Evolutionary conservation across 2,113 vertebrate species (phyloP).

Genomic region (Charina bottae): DNA sequence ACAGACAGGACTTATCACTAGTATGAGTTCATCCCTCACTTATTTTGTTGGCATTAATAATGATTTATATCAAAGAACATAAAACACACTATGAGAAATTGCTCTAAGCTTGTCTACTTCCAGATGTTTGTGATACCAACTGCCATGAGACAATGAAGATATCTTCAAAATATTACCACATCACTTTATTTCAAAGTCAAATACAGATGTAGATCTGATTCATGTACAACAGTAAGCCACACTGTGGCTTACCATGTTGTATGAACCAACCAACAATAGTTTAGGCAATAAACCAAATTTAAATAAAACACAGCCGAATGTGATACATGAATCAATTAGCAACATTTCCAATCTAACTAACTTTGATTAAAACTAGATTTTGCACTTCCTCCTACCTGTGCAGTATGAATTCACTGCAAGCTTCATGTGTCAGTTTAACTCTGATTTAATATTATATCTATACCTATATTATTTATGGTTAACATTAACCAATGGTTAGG

Average conservation of each 20-base stretch:
- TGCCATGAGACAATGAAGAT: neutral
- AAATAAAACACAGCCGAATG: neutral
- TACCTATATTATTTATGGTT: neutral
- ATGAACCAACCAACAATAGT: neutral
- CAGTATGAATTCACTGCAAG: neutral
- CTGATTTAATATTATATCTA: neutral
- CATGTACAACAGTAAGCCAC: neutral
- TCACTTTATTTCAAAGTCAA: neutral
- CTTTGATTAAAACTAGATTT: neutral
- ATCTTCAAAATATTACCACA: neutral
- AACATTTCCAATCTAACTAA: neutral
- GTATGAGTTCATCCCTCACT: neutral
- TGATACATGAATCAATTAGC: neutral
- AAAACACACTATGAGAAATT: neutral
- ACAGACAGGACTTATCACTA: neutral
- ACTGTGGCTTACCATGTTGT: neutral
- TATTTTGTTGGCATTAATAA: neutral
- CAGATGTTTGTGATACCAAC: neutral
- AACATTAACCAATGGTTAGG: neutral
- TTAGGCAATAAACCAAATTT: neutral
- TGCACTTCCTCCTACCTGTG: neutral
- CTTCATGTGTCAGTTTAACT: neutral
- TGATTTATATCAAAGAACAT: neutral
- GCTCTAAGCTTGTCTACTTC: neutral
- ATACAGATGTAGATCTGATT: neutral